Conservation (phyloP, 2,113 vertebrate genomes). For the Neogobius melanostomus region DNA sequence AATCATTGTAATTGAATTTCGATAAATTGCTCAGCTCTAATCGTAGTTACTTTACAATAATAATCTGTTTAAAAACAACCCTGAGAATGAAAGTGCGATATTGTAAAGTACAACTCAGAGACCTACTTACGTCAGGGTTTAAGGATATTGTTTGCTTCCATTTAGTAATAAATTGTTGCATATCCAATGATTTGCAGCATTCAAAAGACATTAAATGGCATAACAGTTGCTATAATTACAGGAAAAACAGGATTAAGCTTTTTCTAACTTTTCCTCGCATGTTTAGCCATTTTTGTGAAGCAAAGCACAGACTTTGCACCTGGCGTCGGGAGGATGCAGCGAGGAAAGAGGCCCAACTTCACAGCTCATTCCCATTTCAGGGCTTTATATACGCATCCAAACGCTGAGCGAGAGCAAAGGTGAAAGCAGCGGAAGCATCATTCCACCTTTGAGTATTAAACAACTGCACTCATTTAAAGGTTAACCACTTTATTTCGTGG, state of each 20-base stretch:
- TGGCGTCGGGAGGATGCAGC: background rate
- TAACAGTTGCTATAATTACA: background rate
- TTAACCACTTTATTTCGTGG: constrained; percentile 68
- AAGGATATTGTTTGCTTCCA: too few species aligned
- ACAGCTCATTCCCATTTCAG: background rate
- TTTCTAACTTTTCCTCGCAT: background rate
- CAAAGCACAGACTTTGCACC: constrained; percentile 6
- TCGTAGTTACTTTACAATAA: too few species aligned
- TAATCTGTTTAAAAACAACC: too few species aligned
- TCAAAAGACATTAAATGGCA: background rate
- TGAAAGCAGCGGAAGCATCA: constrained; percentile 46
- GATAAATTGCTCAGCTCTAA: too few species aligned
- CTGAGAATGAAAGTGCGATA: too few species aligned
- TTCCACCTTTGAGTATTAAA: constrained; percentile 51
- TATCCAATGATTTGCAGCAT: background rate
- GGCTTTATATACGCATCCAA: background rate
- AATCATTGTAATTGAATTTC: too few species aligned
- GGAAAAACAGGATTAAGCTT: background rate
- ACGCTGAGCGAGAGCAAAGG: constrained; percentile 40
- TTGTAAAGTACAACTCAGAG: too few species aligned
- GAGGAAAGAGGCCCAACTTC: constrained; percentile 7
- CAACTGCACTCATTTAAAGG: constrained; percentile 69
- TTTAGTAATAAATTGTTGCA: background rate
- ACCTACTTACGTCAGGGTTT: too few species aligned
- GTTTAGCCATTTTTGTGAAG: background rate